Percentiles rank a stretch among this genome's conserved stretches.
Conservation (phyloP, 2,797 vertebrate genomes). For the Lutjanus campechanus region DNA sequence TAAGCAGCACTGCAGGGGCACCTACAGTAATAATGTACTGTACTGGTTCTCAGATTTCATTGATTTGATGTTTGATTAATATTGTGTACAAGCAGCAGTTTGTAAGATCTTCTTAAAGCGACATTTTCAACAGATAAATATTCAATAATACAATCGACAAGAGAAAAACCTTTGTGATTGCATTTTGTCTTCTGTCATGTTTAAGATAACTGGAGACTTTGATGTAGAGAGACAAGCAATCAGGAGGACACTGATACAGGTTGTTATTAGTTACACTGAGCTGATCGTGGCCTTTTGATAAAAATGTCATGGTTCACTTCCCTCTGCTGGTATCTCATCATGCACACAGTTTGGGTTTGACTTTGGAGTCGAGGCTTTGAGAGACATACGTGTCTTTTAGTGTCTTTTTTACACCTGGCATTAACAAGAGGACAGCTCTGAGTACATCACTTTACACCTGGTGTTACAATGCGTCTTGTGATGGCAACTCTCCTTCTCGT, state of each 20-base stretch:
- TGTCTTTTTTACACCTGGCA: no score
- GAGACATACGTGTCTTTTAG: not conserved
- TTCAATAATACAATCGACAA: slow-evolving; percentile 13
- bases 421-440: no score
- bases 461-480: no score
- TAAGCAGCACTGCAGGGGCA: slow-evolving; percentile 12
- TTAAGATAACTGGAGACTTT: slow-evolving; percentile 1
- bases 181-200: slow-evolving; percentile 1
- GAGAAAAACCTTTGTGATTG: not conserved
- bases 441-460: no score
- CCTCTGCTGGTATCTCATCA: not conserved
- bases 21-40: not conserved
- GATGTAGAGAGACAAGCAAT: not conserved
- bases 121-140: slow-evolving; percentile 17
- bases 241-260: slow-evolving; percentile 7
- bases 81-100: slow-evolving; percentile 20
- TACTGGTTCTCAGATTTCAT: slow-evolving; percentile 4
- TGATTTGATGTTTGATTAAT: slow-evolving; percentile 43
- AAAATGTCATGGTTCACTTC: not conserved
- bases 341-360: not conserved
- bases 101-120: slow-evolving; percentile 25
- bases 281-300: not conserved
- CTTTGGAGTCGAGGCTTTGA: not conserved
- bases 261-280: not conserved
- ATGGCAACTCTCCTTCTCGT: no score